Conservation (phyloP, 2,797 vertebrate genomes). For the Carapus acus region DNA sequence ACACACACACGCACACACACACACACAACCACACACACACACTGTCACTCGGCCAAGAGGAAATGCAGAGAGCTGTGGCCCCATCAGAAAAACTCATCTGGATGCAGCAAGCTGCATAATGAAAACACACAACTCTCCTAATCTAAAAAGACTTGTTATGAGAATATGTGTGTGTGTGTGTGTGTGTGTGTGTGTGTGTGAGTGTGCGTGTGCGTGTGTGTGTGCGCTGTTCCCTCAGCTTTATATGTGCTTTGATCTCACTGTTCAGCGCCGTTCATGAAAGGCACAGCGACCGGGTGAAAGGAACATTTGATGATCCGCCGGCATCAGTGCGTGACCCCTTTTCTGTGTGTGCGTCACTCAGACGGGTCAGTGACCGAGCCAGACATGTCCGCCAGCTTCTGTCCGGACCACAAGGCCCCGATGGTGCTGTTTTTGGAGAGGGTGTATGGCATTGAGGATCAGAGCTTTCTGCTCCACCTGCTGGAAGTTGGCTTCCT, state of each 20-base stretch:
- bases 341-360: slow-evolving; percentile 29
- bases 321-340: not conserved
- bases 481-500: slow-evolving; percentile 95
- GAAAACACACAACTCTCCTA: slow-evolving; percentile 44
- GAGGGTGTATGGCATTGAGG: slow-evolving; percentile 94
- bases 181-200: too few relatives aligned
- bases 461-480: slow-evolving; percentile 92
- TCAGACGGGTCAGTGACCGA: slow-evolving; percentile 89
- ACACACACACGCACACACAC: not conserved
- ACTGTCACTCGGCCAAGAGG: slow-evolving; percentile 44
- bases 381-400: slow-evolving; percentile 92
- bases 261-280: not conserved
- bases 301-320: too few relatives aligned
- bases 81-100: slow-evolving; percentile 31
- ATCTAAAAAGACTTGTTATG: slow-evolving; percentile 45
- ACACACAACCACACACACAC: slow-evolving; percentile 13
- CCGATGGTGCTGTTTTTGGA: slow-evolving; percentile 98
- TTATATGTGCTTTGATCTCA: slow-evolving; percentile 1
- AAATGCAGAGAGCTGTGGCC: slow-evolving; percentile 20
- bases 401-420: slow-evolving; percentile 97
- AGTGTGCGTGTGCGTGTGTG: too few relatives aligned
- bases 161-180: slow-evolving; percentile 3
- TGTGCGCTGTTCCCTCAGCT: too few relatives aligned
- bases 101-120: slow-evolving; percentile 35
- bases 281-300: too few relatives aligned